Evolutionary conservation across 1,140 invertebrate species (phyloP).

Genomic region (Nephotettix cincticeps): DNA sequence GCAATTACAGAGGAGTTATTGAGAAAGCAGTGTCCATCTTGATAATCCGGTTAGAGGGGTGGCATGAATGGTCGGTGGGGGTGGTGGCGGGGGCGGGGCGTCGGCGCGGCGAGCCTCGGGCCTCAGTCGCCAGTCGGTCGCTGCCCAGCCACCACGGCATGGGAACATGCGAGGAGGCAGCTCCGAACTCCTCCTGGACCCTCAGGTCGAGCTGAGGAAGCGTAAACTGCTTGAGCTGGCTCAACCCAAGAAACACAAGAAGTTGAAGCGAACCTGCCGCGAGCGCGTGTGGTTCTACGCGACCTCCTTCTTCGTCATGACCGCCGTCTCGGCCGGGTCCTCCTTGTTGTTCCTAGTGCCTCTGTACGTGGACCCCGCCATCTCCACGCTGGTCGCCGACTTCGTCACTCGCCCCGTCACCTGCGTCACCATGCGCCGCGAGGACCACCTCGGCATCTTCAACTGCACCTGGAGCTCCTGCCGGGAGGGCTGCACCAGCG

Average conservation of each 20-base stretch:
- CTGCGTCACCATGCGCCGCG: slow-evolving; percentile 72
- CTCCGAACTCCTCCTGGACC: slow-evolving; percentile 79
- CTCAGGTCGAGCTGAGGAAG: slow-evolving; percentile 67
- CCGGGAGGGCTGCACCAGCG: slow-evolving; percentile 83
- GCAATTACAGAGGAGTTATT: slow-evolving; percentile 17
- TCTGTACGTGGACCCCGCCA: slow-evolving; percentile 87
- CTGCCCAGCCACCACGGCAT: slow-evolving; percentile 37
- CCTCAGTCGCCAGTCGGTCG: slow-evolving; percentile 32
- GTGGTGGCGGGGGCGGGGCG: slow-evolving; percentile 40
- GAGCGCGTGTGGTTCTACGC: slow-evolving; percentile 76
- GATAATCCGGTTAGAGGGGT: slow-evolving; percentile 21
- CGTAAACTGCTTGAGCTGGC: slow-evolving; percentile 65
- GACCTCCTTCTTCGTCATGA: slow-evolving; percentile 72
- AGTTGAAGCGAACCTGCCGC: slow-evolving; percentile 65
- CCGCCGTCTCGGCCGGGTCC: slow-evolving; percentile 76
- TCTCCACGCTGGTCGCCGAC: slow-evolving; percentile 81
- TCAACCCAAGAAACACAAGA: slow-evolving; percentile 52
- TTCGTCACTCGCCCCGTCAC: slow-evolving; percentile 75
- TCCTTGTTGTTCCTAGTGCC: slow-evolving; percentile 83
- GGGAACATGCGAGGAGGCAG: slow-evolving; percentile 73
- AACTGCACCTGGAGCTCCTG: slow-evolving; percentile 87
- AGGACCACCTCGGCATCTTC: slow-evolving; percentile 72
- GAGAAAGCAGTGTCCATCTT: slow-evolving; percentile 21
- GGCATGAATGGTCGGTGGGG: slow-evolving; percentile 44
- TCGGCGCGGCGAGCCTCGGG: slow-evolving; percentile 49